These are phyloP conservation scores for Genyomyrus donnyi DNA, from an alignment of 2,113 vertebrate species.

Conservation along the genomic window DNA sequence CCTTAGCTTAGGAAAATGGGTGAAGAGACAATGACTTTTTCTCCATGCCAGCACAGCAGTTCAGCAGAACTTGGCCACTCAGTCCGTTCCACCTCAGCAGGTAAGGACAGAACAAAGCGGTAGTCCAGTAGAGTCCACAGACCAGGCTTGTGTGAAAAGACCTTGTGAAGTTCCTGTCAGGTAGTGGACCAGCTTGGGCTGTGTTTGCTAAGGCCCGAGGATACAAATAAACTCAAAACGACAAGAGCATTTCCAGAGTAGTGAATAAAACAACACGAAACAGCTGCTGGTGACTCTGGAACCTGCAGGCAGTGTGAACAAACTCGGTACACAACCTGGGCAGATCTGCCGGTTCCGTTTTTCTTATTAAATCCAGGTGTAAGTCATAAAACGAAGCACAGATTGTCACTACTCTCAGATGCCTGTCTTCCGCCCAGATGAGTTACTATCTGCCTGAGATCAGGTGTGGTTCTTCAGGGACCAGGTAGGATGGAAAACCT, in stretches of 20 bases:
- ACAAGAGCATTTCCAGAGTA: background rate
- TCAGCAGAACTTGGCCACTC: background rate
- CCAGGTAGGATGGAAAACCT: background rate
- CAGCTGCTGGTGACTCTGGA: background rate
- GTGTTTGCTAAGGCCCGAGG: background rate
- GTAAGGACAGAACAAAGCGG: background rate
- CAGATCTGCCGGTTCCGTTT: background rate
- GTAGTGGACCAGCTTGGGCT: background rate
- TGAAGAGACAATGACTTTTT: background rate
- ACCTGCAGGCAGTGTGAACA: background rate
- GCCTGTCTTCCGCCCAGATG: background rate
- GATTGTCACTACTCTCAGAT: background rate
- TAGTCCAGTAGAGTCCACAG: background rate
- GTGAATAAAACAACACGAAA: background rate
- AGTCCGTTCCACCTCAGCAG: background rate
- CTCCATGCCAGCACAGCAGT: background rate
- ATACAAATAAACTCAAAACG: background rate
- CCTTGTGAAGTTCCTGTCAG: background rate
- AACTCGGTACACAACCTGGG: background rate
- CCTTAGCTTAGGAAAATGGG: background rate
- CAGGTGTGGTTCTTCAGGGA: background rate
- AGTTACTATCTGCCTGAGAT: background rate
- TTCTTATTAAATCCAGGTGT: background rate
- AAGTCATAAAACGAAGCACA: background rate
- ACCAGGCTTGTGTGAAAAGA: background rate